These are phyloP conservation scores for Origma solitaria DNA, from an alignment of 2,113 vertebrate species.

Conservation along the genomic window DNA sequence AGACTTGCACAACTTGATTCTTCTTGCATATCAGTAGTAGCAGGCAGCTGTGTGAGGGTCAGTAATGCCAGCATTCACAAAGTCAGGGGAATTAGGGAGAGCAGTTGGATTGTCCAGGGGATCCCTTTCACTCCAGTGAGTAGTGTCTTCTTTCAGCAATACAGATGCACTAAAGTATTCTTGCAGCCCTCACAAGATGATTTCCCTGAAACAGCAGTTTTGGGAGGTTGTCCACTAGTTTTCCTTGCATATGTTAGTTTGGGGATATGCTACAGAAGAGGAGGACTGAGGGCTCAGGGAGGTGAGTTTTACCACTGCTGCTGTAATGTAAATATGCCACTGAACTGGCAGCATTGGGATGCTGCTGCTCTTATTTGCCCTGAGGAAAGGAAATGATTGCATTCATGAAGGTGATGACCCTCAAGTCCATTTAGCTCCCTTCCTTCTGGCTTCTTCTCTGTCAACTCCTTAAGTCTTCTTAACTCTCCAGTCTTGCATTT, in stretches of 20 bases:
- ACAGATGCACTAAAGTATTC: background rate
- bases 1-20: background rate
- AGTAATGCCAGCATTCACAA: background rate
- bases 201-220: background rate
- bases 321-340: fast-evolving
- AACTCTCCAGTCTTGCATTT: background rate
- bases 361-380: background rate
- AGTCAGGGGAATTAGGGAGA: background rate
- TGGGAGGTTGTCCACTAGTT: background rate
- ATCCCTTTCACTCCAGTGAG: background rate
- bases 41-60: background rate
- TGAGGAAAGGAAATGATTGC: background rate
- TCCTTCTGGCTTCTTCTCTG: background rate
- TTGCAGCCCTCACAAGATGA: background rate
- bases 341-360: background rate
- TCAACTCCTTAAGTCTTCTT: background rate
- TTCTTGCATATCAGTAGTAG: background rate
- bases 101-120: fast-evolving
- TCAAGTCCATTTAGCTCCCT: background rate
- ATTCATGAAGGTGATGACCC: background rate
- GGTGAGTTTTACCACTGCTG: background rate
- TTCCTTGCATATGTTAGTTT: fast-evolving
- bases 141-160: background rate
- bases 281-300: background rate
- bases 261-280: background rate